These are phyloP conservation scores for Neopelma chrysocephalum DNA, from an alignment of 2,797 vertebrate species.

Conservation along the genomic window DNA sequence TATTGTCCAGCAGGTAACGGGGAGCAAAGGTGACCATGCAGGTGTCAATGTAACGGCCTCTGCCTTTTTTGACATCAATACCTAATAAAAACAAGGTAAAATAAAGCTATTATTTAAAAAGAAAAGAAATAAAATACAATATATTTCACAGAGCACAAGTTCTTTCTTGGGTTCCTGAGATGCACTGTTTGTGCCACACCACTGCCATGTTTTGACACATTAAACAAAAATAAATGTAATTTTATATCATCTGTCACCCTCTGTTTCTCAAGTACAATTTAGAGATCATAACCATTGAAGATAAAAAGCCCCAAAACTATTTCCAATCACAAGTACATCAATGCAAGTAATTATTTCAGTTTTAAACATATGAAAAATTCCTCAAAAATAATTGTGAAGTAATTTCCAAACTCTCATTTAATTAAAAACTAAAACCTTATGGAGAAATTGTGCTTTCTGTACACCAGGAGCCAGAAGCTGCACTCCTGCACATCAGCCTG, in stretches of 20 bases:
- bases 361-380: background rate
- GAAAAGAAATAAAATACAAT: background rate
- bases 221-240: background rate
- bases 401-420: background rate
- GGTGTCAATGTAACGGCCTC: constrained; percentile 92
- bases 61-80: constrained; percentile 93
- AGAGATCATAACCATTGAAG: background rate
- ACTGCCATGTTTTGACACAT: background rate
- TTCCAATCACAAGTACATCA: background rate
- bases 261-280: background rate
- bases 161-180: background rate
- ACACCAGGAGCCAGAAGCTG: background rate
- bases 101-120: background rate
- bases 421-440: background rate
- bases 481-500: background rate
- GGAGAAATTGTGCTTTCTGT: background rate
- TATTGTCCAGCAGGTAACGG: constrained; percentile 94
- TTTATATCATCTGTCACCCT: background rate
- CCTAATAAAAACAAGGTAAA: constrained; percentile 76
- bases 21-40: constrained; percentile 96
- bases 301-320: rapidly evolving
- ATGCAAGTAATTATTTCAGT: background rate
- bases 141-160: background rate
- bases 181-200: background rate
- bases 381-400: background rate